phyloP scores from a whole-genome alignment of 2,113 vertebrate species.

The Aplodontia rufa region DNA sequence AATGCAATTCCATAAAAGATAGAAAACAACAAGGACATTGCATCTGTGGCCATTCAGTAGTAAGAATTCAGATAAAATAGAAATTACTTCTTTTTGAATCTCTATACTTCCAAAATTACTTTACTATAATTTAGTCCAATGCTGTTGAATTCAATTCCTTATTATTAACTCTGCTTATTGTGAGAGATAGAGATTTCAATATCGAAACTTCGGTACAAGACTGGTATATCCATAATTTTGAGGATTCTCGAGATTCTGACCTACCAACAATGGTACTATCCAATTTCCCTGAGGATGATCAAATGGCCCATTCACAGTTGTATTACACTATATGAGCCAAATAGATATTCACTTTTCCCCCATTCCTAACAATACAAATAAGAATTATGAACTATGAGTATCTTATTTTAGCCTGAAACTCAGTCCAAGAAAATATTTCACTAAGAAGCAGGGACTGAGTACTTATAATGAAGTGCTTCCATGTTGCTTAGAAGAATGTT shows the following conservation, averaged over 20 bases:
- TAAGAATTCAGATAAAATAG: not conserved
- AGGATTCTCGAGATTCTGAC: slow-evolving; percentile 18
- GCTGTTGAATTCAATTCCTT: not conserved
- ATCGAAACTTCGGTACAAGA: not conserved
- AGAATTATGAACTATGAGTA: not conserved
- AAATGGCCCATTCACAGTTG: slow-evolving; percentile 39
- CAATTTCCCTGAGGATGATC: not conserved
- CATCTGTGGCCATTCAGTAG: not conserved
- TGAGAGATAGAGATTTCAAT: slow-evolving; percentile 48
- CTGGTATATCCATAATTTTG: not conserved
- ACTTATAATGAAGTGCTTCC: not conserved
- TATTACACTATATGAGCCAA: not conserved
- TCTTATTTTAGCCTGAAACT: slow-evolving; percentile 33
- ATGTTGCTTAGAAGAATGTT: slow-evolving; percentile 20
- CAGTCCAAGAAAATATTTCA: not conserved
- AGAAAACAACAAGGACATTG: not conserved
- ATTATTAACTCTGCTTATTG: not conserved
- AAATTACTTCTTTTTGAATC: slow-evolving; percentile 48
- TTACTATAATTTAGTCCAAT: not conserved
- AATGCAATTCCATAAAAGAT: not conserved
- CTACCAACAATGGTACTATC: not conserved
- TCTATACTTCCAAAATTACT: slow-evolving; percentile 20
- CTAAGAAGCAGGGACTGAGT: not conserved
- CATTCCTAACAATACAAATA: not conserved
- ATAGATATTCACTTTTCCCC: not conserved